A percentile compares a stretch with the other conserved stretches of the same genome.
phyloP scores from a whole-genome alignment of 2,113 vertebrate genomes.

The Nothobranchius kuhntae region DNA sequence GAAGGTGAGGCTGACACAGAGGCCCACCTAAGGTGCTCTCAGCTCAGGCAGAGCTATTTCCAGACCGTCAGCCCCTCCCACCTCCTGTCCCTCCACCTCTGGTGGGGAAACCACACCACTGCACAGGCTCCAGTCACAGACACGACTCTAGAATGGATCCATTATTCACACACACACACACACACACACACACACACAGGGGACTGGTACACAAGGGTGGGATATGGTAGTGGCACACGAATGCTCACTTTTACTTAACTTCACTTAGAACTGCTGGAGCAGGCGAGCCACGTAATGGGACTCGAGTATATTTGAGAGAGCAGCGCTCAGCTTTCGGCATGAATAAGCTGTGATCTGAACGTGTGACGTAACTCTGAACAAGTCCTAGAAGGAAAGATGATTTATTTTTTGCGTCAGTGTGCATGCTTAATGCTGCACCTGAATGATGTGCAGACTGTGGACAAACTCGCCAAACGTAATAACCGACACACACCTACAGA shows the following conservation, averaged over 20 bases:
- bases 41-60: slow-evolving; percentile 68
- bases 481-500: slow-evolving; percentile 42
- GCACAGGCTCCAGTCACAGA: slow-evolving; percentile 65
- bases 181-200: slow-evolving; percentile 15
- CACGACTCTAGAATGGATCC: slow-evolving; percentile 76
- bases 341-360: slow-evolving; percentile 2
- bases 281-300: slow-evolving; percentile 34
- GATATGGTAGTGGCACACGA: slow-evolving; percentile 38
- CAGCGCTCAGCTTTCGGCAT: slow-evolving; percentile 21
- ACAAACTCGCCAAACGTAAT: slow-evolving; percentile 23
- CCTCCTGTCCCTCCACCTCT: slow-evolving; percentile 57
- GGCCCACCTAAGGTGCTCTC: slow-evolving; percentile 67
- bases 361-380: background rate
- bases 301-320: slow-evolving; percentile 14
- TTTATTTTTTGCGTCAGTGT: background rate
- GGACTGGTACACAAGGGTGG: slow-evolving; percentile 55
- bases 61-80: slow-evolving; percentile 58
- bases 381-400: background rate
- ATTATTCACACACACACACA: slow-evolving; percentile 72
- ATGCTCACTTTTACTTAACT: slow-evolving; percentile 52
- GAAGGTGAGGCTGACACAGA: slow-evolving; percentile 58
- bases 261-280: slow-evolving; percentile 45
- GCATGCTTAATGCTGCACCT: background rate
- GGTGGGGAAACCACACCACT: slow-evolving; percentile 70
- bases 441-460: slow-evolving; percentile 6